Conservation (phyloP, 1,140 invertebrate species). For the Macrobrachium nipponense region DNA sequence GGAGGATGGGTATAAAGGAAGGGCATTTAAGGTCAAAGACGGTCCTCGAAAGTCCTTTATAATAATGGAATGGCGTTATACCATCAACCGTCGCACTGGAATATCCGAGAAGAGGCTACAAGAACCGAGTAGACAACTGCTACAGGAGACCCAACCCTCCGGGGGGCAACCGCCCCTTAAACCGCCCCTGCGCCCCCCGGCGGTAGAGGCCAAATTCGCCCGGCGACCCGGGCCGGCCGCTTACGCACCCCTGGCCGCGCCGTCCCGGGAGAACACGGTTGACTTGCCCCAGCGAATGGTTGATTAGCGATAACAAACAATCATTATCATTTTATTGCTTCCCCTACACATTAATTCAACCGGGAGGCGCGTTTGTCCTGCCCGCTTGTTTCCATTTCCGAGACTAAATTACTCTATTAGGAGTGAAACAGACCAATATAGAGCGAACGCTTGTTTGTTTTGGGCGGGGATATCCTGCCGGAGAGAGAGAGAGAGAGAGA, state of each 20-base stretch:
- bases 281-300: conserved; percentile 60
- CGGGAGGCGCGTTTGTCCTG: conserved; percentile 58
- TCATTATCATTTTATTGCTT: conserved; percentile 64
- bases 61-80: conserved; percentile 15
- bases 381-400: conserved; percentile 62
- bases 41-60: too few relatives aligned
- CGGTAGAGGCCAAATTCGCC: not conserved
- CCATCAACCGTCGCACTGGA: conserved; percentile 10
- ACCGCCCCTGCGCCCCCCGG: not conserved
- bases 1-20: too few relatives aligned
- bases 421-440: conserved; percentile 60
- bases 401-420: conserved; percentile 62
- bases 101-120: conserved; percentile 25
- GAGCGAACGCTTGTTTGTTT: conserved; percentile 49
- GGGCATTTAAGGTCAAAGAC: too few relatives aligned
- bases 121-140: conserved; percentile 15
- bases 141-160: not conserved
- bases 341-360: conserved; percentile 63
- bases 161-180: not conserved
- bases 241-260: conserved; percentile 5
- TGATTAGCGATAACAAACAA: conserved; percentile 63
- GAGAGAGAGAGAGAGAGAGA: conserved; percentile 10
- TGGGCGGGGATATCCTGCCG: conserved; percentile 23
- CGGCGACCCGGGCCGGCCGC: not conserved
- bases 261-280: conserved; percentile 41